phyloP scores from a whole-genome alignment of 1,140 invertebrate species.

The Linepithema humile region DNA sequence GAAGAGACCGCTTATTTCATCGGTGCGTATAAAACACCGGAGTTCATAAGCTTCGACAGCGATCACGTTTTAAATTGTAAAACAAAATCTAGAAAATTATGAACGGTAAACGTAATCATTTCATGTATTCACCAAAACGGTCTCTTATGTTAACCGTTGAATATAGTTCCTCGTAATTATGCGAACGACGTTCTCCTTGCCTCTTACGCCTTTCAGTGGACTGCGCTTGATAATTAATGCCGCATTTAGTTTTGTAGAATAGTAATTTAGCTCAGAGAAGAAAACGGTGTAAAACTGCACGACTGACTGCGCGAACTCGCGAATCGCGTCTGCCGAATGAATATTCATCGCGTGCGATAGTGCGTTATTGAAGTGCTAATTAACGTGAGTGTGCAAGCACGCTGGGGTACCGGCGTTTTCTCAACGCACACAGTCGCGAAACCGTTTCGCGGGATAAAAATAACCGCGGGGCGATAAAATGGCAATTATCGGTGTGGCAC shows the following conservation, averaged over 20 bases:
- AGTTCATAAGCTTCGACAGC: too few relatives aligned
- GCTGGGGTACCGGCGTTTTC: not conserved
- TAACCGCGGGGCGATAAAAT: conserved; percentile 1
- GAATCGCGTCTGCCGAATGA: not conserved
- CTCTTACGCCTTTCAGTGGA: too few relatives aligned
- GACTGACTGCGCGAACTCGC: conserved; percentile 6
- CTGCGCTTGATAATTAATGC: conserved; percentile 13
- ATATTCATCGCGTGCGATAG: conserved; percentile 15
- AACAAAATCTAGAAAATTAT: not conserved
- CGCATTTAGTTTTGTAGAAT: not conserved
- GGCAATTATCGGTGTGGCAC: not conserved
- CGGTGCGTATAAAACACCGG: not conserved
- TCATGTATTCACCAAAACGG: not conserved
- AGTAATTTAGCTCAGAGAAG: not conserved
- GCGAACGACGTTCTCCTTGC: too few relatives aligned
- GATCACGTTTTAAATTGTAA: not conserved
- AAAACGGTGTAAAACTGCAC: not conserved
- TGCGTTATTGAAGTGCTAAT: not conserved
- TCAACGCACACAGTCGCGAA: not conserved
- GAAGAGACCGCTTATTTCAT: not conserved
- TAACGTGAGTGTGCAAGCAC: not conserved
- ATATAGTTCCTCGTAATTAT: not conserved
- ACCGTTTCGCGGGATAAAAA: conserved; percentile 5
- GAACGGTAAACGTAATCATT: not conserved
- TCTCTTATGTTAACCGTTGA: not conserved